Percentiles rank a stretch among this genome's conserved stretches.
Conservation (phyloP, 2,888 invertebrate species). For the Zonitis immaculata region DNA sequence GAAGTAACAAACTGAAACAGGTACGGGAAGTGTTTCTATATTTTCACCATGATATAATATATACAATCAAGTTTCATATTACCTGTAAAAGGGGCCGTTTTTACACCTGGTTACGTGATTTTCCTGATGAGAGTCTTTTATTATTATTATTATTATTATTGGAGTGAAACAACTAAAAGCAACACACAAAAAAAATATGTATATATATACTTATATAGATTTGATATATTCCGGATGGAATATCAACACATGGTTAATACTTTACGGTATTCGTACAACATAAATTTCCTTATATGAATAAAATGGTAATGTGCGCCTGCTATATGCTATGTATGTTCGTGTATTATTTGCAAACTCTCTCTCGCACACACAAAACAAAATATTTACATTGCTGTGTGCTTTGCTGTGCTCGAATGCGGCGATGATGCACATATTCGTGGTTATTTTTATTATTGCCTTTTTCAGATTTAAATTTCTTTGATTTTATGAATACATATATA, state of each 20-base stretch:
- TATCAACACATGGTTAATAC: neutral
- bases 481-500: slow-evolving; percentile 36
- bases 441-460: slow-evolving; percentile 22
- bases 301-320: neutral
- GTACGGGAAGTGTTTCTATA: neutral
- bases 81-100: neutral
- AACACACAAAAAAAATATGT: neutral
- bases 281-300: slow-evolving; percentile 2
- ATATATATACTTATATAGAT: too few species aligned
- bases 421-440: slow-evolving; percentile 1
- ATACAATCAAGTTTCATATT: neutral
- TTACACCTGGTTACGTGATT: slow-evolving; percentile 1
- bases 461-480: slow-evolving; percentile 34
- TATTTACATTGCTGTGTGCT: too few species aligned
- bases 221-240: neutral
- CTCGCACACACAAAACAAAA: too few species aligned
- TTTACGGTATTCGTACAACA: slow-evolving; percentile 1
- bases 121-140: neutral
- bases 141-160: too few species aligned
- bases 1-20: too few species aligned
- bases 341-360: slow-evolving; percentile 3
- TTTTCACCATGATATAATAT: neutral
- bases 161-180: neutral
- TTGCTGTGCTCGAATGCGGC: too few species aligned
- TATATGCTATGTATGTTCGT: slow-evolving; percentile 14